These are phyloP conservation scores for Eumaeus atala DNA, from an alignment of 1,140 invertebrate genomes.

Conservation along the genomic window DNA sequence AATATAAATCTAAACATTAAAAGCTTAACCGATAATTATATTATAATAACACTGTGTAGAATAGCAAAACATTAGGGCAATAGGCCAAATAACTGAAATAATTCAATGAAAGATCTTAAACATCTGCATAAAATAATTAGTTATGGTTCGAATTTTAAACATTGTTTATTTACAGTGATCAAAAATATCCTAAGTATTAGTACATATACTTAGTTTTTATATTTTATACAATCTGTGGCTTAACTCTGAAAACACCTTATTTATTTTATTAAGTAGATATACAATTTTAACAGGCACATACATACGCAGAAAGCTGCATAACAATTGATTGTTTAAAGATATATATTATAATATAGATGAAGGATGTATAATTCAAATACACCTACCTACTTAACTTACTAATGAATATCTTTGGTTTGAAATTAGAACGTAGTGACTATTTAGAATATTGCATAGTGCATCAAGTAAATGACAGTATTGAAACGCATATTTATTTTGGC, in stretches of 20 bases:
- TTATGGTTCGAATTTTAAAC: too few species aligned
- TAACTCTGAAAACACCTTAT: too few species aligned
- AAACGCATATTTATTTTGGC: neutral
- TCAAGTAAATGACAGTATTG: neutral
- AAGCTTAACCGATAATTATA: conserved; percentile 17
- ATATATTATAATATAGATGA: neutral
- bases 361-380: neutral
- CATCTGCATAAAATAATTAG: too few species aligned
- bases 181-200: too few species aligned
- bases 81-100: too few species aligned
- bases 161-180: too few species aligned
- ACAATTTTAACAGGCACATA: conserved; percentile 9
- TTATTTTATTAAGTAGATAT: neutral
- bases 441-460: neutral
- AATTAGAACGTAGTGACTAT: neutral
- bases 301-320: conserved; percentile 8
- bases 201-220: too few species aligned
- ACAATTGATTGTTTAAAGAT: too few species aligned
- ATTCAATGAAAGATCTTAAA: too few species aligned
- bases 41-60: conserved; percentile 47
- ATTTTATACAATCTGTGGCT: too few species aligned
- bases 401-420: conserved; percentile 6
- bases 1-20: conserved; percentile 1
- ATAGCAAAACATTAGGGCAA: conserved; percentile 36
- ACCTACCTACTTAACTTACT: neutral